Conservation (phyloP, 2,113 vertebrate genomes). For the Ahaetulla prasina region DNA sequence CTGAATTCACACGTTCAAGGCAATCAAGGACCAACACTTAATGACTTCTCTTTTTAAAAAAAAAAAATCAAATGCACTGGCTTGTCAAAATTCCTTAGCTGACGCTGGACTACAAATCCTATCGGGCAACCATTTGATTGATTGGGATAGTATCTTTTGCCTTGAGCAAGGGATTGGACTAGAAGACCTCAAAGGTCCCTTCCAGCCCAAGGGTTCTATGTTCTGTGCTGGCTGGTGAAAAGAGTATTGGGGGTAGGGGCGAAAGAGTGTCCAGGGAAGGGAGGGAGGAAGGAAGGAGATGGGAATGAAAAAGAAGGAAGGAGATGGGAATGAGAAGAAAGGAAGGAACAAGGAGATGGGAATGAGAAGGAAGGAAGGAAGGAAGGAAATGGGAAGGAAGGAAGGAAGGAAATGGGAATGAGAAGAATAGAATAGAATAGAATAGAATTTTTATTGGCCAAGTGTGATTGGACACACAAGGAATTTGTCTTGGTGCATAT, state of each 20-base stretch:
- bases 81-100: background rate
- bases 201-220: background rate
- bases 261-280: background rate
- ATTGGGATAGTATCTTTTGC: background rate
- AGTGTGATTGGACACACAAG: too few species aligned
- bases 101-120: background rate
- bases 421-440: too few species aligned
- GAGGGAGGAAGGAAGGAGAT: too few species aligned
- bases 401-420: too few species aligned
- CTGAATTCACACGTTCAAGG: background rate
- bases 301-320: too few species aligned
- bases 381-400: too few species aligned
- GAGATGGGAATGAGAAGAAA: too few species aligned
- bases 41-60: background rate
- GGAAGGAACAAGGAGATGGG: too few species aligned
- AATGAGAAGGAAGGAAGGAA: too few species aligned
- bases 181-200: background rate
- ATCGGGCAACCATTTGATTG: background rate
- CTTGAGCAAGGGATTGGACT: background rate
- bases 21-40: background rate
- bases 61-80: background rate
- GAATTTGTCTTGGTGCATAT: too few species aligned
- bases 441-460: too few species aligned
- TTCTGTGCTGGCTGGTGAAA: background rate
- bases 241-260: background rate